Conservation (phyloP, 2,888 invertebrate genomes). For the Phymatocera aterrima region DNA sequence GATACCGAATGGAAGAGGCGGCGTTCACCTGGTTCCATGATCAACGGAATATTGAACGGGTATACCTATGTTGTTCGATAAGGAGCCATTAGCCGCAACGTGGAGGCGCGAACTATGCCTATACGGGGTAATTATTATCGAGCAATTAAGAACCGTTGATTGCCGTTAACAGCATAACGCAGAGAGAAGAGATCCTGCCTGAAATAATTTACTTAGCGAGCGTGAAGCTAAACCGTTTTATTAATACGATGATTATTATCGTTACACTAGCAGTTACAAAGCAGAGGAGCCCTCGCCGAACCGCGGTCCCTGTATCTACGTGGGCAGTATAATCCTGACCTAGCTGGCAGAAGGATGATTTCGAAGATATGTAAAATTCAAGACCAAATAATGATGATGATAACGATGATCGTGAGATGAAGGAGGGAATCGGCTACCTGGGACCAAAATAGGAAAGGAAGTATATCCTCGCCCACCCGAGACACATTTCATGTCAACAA, state of each 20-base stretch:
- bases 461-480: slow-evolving; percentile 11
- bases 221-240: slow-evolving; percentile 38
- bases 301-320: no score
- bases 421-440: neutral
- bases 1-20: no score
- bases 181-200: neutral
- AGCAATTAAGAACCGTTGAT: slow-evolving; percentile 70
- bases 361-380: neutral
- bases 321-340: neutral
- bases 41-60: neutral
- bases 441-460: neutral
- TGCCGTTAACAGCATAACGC: slow-evolving; percentile 61
- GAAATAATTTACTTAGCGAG: slow-evolving; percentile 41
- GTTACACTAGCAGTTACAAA: neutral
- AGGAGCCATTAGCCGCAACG: neutral
- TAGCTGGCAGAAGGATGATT: neutral
- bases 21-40: no score
- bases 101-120: neutral
- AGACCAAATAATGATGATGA: no score
- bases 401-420: neutral
- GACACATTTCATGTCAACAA: slow-evolving; percentile 3
- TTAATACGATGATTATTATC: slow-evolving; percentile 29
- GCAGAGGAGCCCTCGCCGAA: no score
- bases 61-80: neutral
- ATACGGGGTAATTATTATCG: slow-evolving; percentile 64